Evolutionary conservation across 2,888 invertebrate genomes (phyloP).

Genomic region (Ophioninae sp.): DNA sequence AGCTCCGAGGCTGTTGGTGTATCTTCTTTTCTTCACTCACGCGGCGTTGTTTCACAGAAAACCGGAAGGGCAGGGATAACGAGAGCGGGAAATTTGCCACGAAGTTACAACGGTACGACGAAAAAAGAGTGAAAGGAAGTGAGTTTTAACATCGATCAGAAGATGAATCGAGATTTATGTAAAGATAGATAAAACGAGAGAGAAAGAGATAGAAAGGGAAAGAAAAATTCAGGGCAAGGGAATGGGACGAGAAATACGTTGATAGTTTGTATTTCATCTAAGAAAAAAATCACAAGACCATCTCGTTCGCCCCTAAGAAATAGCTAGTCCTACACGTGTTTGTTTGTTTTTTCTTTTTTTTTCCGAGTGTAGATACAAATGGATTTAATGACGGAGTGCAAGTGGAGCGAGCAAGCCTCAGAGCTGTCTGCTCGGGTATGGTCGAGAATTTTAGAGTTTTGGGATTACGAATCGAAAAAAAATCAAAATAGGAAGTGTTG

Average conservation of each 20-base stretch:
- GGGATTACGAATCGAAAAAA: neutral
- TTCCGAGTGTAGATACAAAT: slow-evolving; percentile 38
- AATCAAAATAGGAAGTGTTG: neutral
- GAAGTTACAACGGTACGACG: slow-evolving; percentile 40
- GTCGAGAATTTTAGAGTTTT: neutral
- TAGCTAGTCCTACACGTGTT: slow-evolving; percentile 24
- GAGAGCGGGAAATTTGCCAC: slow-evolving; percentile 13
- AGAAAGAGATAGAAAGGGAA: slow-evolving; percentile 21
- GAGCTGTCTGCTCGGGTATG: neutral
- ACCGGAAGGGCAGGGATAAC: neutral
- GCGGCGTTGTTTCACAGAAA: slow-evolving; percentile 24
- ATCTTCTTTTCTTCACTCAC: slow-evolving; percentile 24
- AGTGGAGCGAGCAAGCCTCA: slow-evolving; percentile 31
- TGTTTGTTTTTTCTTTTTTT: slow-evolving; percentile 21
- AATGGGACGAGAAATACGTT: slow-evolving; percentile 1
- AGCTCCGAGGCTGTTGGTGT: slow-evolving; percentile 4
- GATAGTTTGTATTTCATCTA: slow-evolving; percentile 44
- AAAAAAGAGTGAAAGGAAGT: slow-evolving; percentile 43
- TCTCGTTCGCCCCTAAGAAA: slow-evolving; percentile 37
- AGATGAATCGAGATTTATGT: neutral
- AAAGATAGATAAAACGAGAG: slow-evolving; percentile 10
- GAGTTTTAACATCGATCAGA: slow-evolving; percentile 1
- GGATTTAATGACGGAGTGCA: slow-evolving; percentile 26
- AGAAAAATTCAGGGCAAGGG: neutral
- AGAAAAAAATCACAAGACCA: slow-evolving; percentile 34